Evolutionary conservation across 2,113 vertebrate genomes (phyloP), one percentile per base, ranked within the genome.

Genomic region (Phalacrocorax pelagicus): DNA sequence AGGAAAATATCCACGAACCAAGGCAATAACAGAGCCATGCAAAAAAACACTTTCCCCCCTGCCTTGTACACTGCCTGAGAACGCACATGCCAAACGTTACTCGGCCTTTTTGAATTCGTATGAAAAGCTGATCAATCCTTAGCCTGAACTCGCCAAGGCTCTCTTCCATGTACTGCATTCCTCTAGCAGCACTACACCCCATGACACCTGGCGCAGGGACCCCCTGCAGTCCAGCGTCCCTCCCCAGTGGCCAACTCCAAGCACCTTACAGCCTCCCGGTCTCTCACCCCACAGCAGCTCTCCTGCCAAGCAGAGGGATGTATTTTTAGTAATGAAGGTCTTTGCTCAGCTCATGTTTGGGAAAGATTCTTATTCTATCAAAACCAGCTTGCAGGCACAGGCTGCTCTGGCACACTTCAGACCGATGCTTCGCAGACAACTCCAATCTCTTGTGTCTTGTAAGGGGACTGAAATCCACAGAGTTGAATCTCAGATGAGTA

Each of bases 131-230:
- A 29, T 14, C 79, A 47, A 7, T 11, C n/a, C 46, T 36, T 15
- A 84, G 47, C 69, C 52, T 52, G 2, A 59, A 4, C 12, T 44
- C 61, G 32, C 44, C 57, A 29, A 6, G 44, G 70, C 40, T 71
- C 52, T 44, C 17, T 36, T 62, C 22, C 9, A 7, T 2, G 29
- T 27, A 2, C 30, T 30, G 46, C 7, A 12, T 73, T 81, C 62
- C 61, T 16, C 8, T 7, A 58, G 49, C 36, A 69, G 54, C 51
- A 20, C 55, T 5, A 3, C 1, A 12, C 2, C 40, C 49, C 30
- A 4, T 0, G 10, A 14, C 10, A 24, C n/a, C n/a, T 12, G 4
- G 10, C 0, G 4, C 40, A 57, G 36, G 46, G 58, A 29, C 21
- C 55, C 51, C 8, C 1, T n/a, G 81, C 36, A 62, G 27, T 7